A percentile compares a stretch with the other conserved stretches of the same genome.
Evolutionary conservation across 2,888 invertebrate species (phyloP).

Genomic region (Thymelicus sylvestris): DNA sequence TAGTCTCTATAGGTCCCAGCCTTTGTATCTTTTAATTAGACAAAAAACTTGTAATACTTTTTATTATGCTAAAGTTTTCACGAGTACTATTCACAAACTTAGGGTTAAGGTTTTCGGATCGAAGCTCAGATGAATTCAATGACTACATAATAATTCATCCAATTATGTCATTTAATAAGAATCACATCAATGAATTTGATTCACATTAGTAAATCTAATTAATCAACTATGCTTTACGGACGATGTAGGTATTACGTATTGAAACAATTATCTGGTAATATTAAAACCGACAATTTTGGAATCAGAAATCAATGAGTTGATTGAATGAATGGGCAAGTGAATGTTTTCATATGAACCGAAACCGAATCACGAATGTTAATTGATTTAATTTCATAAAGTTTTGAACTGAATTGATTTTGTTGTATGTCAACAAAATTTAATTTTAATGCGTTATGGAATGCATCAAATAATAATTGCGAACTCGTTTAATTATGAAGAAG

Average conservation of each 20-base stretch:
- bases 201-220: not conserved
- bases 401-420: conserved; percentile 39
- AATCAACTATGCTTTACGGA: conserved; percentile 6
- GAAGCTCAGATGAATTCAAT: not conserved
- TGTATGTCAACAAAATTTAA: conserved; percentile 41
- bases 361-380: conserved; percentile 29
- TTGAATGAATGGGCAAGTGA: conserved; percentile 33
- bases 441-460: conserved; percentile 38
- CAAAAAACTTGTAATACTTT: too few species aligned
- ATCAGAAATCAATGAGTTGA: conserved; percentile 30
- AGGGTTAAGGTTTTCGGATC: too few species aligned
- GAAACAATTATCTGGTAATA: conserved; percentile 33
- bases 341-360: conserved; percentile 33
- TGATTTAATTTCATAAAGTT: conserved; percentile 32
- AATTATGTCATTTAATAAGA: not conserved
- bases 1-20: too few species aligned
- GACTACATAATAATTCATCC: too few species aligned
- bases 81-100: too few species aligned
- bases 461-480: conserved; percentile 41
- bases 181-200: not conserved
- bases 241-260: conserved; percentile 17
- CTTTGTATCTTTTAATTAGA: too few species aligned
- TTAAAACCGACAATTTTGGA: conserved; percentile 37
- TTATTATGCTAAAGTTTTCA: too few species aligned
- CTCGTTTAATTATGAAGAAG: conserved; percentile 25